Evolutionary conservation across 2,888 invertebrate genomes (phyloP).

Genomic region (Acronicta aceris): DNA sequence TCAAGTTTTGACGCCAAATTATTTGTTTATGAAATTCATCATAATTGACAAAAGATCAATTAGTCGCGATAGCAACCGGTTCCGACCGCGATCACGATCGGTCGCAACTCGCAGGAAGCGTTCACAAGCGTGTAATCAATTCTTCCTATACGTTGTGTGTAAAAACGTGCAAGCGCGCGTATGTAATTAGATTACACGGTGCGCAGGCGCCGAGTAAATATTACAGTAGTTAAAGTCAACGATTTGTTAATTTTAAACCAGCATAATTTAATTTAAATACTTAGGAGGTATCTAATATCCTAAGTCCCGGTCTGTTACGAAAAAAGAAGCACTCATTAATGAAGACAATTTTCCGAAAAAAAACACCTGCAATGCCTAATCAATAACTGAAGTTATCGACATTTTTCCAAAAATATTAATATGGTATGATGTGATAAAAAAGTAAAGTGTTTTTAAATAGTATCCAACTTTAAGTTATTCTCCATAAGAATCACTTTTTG

Average conservation of each 20-base stretch:
- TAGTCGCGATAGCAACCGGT: conserved; percentile 29
- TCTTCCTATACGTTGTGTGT: conserved; percentile 40
- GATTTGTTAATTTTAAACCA: not conserved
- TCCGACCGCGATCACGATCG: conserved; percentile 42
- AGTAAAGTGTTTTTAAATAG: no score
- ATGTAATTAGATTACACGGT: conserved; percentile 64
- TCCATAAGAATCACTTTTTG: no score
- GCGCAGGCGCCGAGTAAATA: conserved; percentile 14
- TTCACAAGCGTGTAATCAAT: conserved; percentile 51
- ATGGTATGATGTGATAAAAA: no score
- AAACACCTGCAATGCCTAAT: no score
- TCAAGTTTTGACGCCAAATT: not conserved
- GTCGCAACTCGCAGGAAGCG: conserved; percentile 43
- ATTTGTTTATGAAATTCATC: not conserved
- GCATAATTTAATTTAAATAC: no score
- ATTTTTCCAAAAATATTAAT: no score
- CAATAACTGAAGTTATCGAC: no score
- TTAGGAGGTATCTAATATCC: no score
- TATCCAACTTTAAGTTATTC: no score
- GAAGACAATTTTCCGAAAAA: no score
- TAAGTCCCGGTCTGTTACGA: no score
- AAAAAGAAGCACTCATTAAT: no score
- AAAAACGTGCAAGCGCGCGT: conserved; percentile 45
- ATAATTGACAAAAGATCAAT: conserved; percentile 23
- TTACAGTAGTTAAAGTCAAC: conserved; percentile 33